These are phyloP conservation scores for Vombatus ursinus DNA, from an alignment of 2,113 vertebrate genomes.

Conservation along the genomic window DNA sequence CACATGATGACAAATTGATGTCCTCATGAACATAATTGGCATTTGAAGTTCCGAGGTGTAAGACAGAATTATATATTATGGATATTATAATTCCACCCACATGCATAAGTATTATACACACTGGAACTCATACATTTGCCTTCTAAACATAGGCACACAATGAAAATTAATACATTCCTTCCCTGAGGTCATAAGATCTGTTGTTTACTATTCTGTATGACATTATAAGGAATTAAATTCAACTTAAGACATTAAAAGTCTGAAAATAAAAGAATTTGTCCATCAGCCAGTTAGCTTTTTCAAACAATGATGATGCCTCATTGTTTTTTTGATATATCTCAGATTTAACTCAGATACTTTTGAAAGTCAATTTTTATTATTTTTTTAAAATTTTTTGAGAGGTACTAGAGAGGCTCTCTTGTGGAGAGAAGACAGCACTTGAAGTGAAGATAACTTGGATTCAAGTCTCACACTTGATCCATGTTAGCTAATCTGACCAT, in stretches of 20 bases:
- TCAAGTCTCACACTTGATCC: not conserved
- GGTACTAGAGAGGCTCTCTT: not conserved
- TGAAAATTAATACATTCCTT: not conserved
- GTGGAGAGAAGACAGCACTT: not conserved
- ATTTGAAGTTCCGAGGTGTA: slow-evolving; percentile 38
- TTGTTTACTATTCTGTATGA: not conserved
- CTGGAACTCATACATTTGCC: not conserved
- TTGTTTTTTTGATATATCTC: not conserved
- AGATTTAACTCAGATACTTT: slow-evolving; percentile 17
- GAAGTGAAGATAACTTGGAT: not conserved
- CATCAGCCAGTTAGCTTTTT: not conserved
- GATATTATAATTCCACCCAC: not conserved
- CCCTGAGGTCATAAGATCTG: not conserved
- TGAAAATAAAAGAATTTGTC: not conserved
- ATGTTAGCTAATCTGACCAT: not conserved
- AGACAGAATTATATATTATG: not conserved
- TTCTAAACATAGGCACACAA: not conserved
- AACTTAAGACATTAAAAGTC: not conserved
- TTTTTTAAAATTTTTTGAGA: not conserved
- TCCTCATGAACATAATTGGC: slow-evolving; percentile 51
- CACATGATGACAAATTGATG: slow-evolving; percentile 65
- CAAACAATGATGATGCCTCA: not conserved
- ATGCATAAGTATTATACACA: not conserved
- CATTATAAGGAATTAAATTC: slow-evolving; percentile 25
- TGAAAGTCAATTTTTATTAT: slow-evolving; percentile 1